Evolutionary conservation across 2,113 vertebrate species (phyloP).

Genomic region (Trichechus manatus): DNA sequence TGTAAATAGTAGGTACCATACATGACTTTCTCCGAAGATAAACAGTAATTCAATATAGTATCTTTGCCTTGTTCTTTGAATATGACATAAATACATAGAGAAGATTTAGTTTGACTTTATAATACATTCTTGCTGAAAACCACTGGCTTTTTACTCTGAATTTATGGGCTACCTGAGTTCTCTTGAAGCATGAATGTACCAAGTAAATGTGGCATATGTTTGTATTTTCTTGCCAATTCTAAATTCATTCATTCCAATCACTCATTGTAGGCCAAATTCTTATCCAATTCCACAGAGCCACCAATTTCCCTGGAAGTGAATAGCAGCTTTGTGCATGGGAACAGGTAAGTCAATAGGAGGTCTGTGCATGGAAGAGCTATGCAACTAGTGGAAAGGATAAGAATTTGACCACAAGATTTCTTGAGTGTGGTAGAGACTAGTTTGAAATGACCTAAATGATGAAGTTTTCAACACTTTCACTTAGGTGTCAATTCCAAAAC

Average conservation of each 20-base stretch:
- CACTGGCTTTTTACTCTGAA: slow-evolving; percentile 34
- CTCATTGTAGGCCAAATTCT: slow-evolving; percentile 74
- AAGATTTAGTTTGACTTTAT: slow-evolving; percentile 24
- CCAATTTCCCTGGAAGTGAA: slow-evolving; percentile 74
- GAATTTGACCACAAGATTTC: slow-evolving; percentile 55
- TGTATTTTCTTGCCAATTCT: slow-evolving; percentile 74
- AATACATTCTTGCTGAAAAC: slow-evolving; percentile 45
- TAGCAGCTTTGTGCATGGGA: slow-evolving; percentile 69
- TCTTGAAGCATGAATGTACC: slow-evolving; percentile 65
- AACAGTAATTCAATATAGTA: neutral
- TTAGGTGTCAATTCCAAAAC: slow-evolving; percentile 23
- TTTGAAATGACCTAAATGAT: slow-evolving; percentile 48
- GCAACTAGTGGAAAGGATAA: slow-evolving; percentile 49
- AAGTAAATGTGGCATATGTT: slow-evolving; percentile 72
- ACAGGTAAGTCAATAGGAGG: slow-evolving; percentile 66
- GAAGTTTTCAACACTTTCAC: slow-evolving; percentile 34
- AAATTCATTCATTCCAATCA: slow-evolving; percentile 81
- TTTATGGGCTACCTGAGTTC: slow-evolving; percentile 74
- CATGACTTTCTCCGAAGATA: neutral
- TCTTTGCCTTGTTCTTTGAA: slow-evolving; percentile 37
- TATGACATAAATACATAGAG: neutral
- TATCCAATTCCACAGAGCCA: slow-evolving; percentile 75
- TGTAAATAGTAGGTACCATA: neutral
- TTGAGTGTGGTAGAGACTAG: neutral
- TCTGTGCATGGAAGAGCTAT: slow-evolving; percentile 56